These are phyloP conservation scores for Alexandromys fortis DNA, from an alignment of 2,113 vertebrate species.

Conservation along the genomic window DNA sequence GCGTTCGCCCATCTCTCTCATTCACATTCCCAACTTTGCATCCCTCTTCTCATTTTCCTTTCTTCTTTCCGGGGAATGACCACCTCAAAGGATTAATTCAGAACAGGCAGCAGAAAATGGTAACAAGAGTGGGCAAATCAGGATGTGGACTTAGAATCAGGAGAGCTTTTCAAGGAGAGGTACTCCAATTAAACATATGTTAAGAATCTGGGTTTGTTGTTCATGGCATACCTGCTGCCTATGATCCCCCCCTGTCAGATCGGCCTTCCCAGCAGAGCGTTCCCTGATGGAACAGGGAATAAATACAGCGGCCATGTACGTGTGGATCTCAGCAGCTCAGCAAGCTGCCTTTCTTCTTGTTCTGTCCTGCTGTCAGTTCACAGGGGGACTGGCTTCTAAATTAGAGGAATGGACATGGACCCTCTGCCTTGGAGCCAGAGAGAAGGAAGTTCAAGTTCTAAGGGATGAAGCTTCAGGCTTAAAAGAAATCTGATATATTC, in stretches of 20 bases:
- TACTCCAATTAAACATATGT: slow-evolving; percentile 78
- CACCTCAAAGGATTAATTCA: slow-evolving; percentile 83
- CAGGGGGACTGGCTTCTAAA: slow-evolving; percentile 18
- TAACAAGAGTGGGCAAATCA: slow-evolving; percentile 80
- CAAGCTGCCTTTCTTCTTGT: not conserved
- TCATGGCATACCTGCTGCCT: slow-evolving; percentile 76
- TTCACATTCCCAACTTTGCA: slow-evolving; percentile 69
- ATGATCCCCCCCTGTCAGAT: not conserved
- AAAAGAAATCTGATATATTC: not conserved
- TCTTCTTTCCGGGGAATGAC: slow-evolving; percentile 76
- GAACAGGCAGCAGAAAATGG: slow-evolving; percentile 80
- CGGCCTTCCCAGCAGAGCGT: slow-evolving; percentile 39
- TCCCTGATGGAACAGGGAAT: slow-evolving; percentile 47
- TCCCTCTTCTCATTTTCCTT: slow-evolving; percentile 79
- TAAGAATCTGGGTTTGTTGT: slow-evolving; percentile 78
- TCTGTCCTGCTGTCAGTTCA: not conserved
- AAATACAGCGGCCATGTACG: not conserved
- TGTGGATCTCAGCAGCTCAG: not conserved
- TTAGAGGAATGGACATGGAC: not conserved
- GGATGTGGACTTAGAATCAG: slow-evolving; percentile 81
- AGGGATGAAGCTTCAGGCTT: not conserved
- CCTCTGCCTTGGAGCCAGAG: not conserved
- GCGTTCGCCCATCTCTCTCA: slow-evolving; percentile 60
- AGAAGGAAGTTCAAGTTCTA: slow-evolving; percentile 20
- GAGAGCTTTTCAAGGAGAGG: slow-evolving; percentile 76